Conservation (phyloP, 2,888 invertebrate species). For the Apodemia duryi region DNA sequence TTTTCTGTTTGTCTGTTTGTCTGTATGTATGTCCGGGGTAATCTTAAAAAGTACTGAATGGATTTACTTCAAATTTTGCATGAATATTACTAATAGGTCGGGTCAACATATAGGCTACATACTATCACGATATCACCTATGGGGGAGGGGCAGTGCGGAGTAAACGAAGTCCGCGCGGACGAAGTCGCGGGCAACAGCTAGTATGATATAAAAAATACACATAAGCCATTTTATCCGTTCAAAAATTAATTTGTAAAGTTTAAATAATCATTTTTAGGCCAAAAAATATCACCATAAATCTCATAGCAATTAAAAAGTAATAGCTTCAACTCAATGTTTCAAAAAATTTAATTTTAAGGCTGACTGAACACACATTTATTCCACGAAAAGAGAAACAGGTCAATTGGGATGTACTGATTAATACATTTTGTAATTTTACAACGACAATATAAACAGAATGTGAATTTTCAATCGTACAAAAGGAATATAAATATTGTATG, state of each 20-base stretch:
- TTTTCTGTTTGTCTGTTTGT: too few species aligned
- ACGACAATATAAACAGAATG: background rate
- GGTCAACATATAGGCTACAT: too few species aligned
- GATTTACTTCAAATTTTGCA: too few species aligned
- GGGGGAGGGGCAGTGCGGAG: too few species aligned
- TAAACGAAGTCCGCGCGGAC: too few species aligned
- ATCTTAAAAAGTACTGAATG: too few species aligned
- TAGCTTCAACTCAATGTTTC: slow-evolving; percentile 26
- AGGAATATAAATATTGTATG: background rate
- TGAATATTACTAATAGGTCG: too few species aligned
- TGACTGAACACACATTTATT: slow-evolving; percentile 24
- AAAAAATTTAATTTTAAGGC: slow-evolving; percentile 29
- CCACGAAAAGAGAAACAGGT: slow-evolving; percentile 20
- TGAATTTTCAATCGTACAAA: background rate
- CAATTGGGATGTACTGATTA: slow-evolving; percentile 10
- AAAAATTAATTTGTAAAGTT: slow-evolving; percentile 12
- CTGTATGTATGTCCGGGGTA: too few species aligned
- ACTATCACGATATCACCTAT: too few species aligned
- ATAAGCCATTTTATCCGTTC: background rate
- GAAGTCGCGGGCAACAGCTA: too few species aligned
- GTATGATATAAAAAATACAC: too few species aligned
- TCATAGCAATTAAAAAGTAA: slow-evolving; percentile 29
- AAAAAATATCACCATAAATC: slow-evolving; percentile 25
- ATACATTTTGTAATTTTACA: slow-evolving; percentile 1
- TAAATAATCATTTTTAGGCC: background rate